Percentiles rank a stretch among this genome's conserved stretches.
phyloP scores from a whole-genome alignment of 2,113 vertebrate genomes.

The Pelusios castaneus region DNA sequence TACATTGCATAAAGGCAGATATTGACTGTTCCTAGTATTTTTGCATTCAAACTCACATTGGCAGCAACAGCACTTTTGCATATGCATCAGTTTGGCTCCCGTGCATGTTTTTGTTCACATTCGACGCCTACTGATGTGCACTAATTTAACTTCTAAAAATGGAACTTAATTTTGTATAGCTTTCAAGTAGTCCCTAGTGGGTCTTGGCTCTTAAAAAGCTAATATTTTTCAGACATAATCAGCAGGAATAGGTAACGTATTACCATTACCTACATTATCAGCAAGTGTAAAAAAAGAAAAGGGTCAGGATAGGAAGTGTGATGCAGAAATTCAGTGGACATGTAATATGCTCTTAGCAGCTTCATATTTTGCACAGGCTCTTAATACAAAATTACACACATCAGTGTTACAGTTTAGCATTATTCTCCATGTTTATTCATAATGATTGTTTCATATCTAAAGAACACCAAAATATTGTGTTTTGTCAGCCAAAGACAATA shows the following conservation, averaged over 20 bases:
- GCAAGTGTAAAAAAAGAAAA: conserved; percentile 65
- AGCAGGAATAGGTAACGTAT: conserved; percentile 75
- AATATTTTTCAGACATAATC: conserved; percentile 80
- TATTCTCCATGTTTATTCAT: conserved; percentile 78
- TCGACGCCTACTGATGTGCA: conserved; percentile 72
- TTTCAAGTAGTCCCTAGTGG: conserved; percentile 73
- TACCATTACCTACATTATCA: conserved; percentile 73
- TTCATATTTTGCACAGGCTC: conserved; percentile 58
- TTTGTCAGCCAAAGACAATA: conserved; percentile 83
- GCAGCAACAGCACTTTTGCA: conserved; percentile 63
- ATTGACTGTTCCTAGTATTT: conserved; percentile 63
- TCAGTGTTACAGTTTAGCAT: conserved; percentile 52
- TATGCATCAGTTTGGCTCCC: conserved; percentile 73
- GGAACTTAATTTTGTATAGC: conserved; percentile 81
- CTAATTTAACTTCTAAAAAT: conserved; percentile 78
- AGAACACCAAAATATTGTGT: conserved; percentile 82
- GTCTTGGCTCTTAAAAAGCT: conserved; percentile 72
- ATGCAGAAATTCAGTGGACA: conserved; percentile 51
- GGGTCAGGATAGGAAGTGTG: conserved; percentile 27
- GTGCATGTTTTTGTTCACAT: conserved; percentile 60
- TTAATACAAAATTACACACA: conserved; percentile 72
- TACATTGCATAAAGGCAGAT: conserved; percentile 19
- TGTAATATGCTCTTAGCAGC: conserved; percentile 56
- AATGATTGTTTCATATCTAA: conserved; percentile 80
- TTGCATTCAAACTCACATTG: conserved; percentile 62